Base-by-base conservation (phyloP, 2,888 invertebrate species). In the Cancer borealis region DNA sequence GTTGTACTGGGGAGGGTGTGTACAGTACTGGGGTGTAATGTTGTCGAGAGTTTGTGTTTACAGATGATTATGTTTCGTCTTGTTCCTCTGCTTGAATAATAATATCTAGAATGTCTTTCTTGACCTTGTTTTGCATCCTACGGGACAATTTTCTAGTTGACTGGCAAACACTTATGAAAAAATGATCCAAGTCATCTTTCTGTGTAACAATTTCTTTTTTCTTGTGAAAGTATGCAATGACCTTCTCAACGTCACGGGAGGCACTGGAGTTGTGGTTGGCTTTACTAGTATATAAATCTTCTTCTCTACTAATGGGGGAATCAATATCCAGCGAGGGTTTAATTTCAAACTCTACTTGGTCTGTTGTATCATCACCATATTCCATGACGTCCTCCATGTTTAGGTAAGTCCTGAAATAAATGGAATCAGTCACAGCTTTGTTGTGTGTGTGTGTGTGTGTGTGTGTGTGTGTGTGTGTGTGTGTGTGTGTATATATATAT, bases 51-150 rank as follows among this genome's bases (percentile, higher is more conserved):
- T 49, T 12, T 49, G 49, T 49, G 49, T 49, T 8, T 49, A 49
- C 49, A 49, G 49, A 49, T 49, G 49, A 0, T 49, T 49, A 12
- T 49, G 49, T 49, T 49, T 49, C 49, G 3, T 49, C 49, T 49
- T 49, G 49, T 12, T 49, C 49, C 49, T 49, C 49, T 49, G 49
- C 49, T 49, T 49, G 49, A 49, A 49, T 12, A 49, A 49, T 49
- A 0, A 49, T 49, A 49, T 49, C 49, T 49, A 49, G 49, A 49
- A 49, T 49, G 49, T 92, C 79, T 79, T 46, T 92, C 92, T 92
- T 79, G 4, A 79, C 46, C 21, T 79, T 66, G 92, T 92, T 92
- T 47, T 92, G 92, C n/a, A 92, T 39, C 46, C 92, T 45, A 17
- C 84, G 79, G 17, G 84, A 45, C 45, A 92, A 21, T 30, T 39